phyloP scores from a whole-genome alignment of 2,797 vertebrate genomes.

The Dryobates pubescens region DNA sequence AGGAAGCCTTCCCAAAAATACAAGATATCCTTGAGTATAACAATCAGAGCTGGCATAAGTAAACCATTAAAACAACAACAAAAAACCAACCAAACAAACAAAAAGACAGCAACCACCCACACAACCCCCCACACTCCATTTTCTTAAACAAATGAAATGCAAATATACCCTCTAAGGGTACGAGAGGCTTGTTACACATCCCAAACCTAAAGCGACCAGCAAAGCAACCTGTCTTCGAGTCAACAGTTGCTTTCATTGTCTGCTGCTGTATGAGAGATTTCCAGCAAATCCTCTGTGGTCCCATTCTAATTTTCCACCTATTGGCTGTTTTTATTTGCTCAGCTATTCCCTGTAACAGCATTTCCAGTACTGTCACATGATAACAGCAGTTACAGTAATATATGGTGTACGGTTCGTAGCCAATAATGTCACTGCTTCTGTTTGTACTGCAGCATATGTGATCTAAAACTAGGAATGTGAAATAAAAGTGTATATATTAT shows the following conservation, averaged over 20 bases:
- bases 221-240: background rate
- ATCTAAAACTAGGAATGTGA: background rate
- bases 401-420: background rate
- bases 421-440: background rate
- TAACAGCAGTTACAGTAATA: background rate
- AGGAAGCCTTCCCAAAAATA: background rate
- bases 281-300: slow-evolving; percentile 15
- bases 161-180: background rate
- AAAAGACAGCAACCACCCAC: too few relatives aligned
- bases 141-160: background rate
- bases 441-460: background rate
- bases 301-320: slow-evolving; percentile 17
- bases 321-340: slow-evolving; percentile 30
- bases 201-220: background rate
- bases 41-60: background rate
- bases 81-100: background rate
- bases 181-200: background rate
- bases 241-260: background rate
- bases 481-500: background rate
- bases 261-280: background rate
- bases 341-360: background rate
- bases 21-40: background rate
- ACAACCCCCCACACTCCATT: background rate
- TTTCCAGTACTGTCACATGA: background rate
- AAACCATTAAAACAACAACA: background rate